phyloP scores from a whole-genome alignment of 2,797 vertebrate species.

The Siniperca undulata region DNA sequence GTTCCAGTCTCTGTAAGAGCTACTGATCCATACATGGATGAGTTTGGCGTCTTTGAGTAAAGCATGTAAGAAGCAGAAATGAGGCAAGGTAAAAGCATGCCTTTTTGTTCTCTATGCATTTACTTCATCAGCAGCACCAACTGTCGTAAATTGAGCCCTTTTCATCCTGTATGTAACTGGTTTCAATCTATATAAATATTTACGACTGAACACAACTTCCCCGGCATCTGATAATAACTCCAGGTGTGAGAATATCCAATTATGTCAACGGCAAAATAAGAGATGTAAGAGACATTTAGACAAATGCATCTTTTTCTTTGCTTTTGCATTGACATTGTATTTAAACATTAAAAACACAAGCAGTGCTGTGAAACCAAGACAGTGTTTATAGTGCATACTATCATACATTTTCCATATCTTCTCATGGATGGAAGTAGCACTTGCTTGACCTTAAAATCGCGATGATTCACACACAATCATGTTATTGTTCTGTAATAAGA shows the following conservation, averaged over 20 bases:
- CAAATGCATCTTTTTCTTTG: not conserved
- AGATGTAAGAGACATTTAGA: not conserved
- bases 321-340: not conserved
- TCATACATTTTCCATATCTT: not conserved
- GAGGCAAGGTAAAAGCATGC: not conserved
- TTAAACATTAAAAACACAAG: not conserved
- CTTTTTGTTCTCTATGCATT: not conserved
- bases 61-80: not conserved
- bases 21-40: not conserved
- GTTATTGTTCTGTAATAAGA: constrained; percentile 14
- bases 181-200: constrained; percentile 22
- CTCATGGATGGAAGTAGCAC: not conserved
- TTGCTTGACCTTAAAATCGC: not conserved
- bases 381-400: not conserved
- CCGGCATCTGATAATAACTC: not conserved
- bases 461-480: not conserved
- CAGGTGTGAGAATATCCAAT: constrained; percentile 2
- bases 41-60: not conserved
- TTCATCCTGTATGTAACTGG: constrained; percentile 1
- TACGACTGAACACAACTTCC: constrained; percentile 10
- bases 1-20: not conserved
- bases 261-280: not conserved
- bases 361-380: not conserved
- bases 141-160: not conserved
- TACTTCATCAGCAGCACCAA: not conserved